Conservation (phyloP, 2,113 vertebrate species). For the pig (Sus scrofa) region T2T-Sscrofa CM000812.6:79820501-79821000, state of each 20-base stretch:
- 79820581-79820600: not conserved
- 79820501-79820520: conserved; percentile 46
- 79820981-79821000: not conserved
- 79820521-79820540: conserved; percentile 44
- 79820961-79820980: not conserved
- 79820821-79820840: not conserved
- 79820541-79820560: not conserved
- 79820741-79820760: not conserved
- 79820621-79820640: not conserved
- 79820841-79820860: not conserved
- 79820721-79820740: not conserved
- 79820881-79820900: no score
- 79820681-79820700: not conserved
- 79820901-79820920: not conserved
- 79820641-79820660: not conserved
- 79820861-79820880: no score
- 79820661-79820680: not conserved
- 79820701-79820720: not conserved
- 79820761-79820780: conserved; percentile 20
- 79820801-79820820: not conserved
- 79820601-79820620: not conserved
- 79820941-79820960: not conserved
- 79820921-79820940: not conserved
- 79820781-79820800: not conserved
- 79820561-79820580: not conserved